Evolutionary conservation across 2,888 invertebrate species (phyloP), one percentile per base, ranked within the genome.

Genomic region (Apotomis capreana): DNA sequence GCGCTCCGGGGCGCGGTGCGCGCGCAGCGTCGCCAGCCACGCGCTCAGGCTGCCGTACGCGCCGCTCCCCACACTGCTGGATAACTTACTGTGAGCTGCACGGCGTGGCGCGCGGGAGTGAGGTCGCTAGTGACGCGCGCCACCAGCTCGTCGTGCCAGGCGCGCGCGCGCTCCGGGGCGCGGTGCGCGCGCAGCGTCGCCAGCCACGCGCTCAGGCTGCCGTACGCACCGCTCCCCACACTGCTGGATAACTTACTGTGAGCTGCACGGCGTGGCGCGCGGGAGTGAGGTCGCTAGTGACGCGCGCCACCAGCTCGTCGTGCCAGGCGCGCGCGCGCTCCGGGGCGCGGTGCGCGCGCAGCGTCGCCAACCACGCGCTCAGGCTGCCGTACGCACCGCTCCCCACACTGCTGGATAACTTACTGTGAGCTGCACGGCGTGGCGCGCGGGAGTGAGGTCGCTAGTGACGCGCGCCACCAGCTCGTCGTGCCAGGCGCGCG

Each of bases 191-290:
- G 8, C 52, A 52, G 63, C 54, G 9, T 8, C 9, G 9, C 8
- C 49, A 49, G 49, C 49, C 49, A 49, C 49, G 49, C 49, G 10
- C 49, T 3, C 49, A 49, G 10, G 49, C 49, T 49, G 49, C 49
- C 49, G 49, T 49, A 49, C 9, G 49, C 49, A 1, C 9, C 9
- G 49, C 40, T 5, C 40, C 40, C 3, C 40, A 40, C 6, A 6
- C 6, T 6, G 40, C 26, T 3, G 6, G 36, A 44, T 3, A 10
- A 80, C 85, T 84, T 69, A 92, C 92, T 70, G 86, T 89, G 0
- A 49, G 49, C 49, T 10, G 49, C 49, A 49, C 49, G 49, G 9
- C 9, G 49, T 49, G 49, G 9, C 9, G 5, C 9, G 49, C 49
- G 49, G 49, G 49, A 8, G 49, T 49, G 49, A 49, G 1, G 49